Evolutionary conservation across 2,888 invertebrate species (phyloP).

Genomic region (Nesidiocoris tenuis): DNA sequence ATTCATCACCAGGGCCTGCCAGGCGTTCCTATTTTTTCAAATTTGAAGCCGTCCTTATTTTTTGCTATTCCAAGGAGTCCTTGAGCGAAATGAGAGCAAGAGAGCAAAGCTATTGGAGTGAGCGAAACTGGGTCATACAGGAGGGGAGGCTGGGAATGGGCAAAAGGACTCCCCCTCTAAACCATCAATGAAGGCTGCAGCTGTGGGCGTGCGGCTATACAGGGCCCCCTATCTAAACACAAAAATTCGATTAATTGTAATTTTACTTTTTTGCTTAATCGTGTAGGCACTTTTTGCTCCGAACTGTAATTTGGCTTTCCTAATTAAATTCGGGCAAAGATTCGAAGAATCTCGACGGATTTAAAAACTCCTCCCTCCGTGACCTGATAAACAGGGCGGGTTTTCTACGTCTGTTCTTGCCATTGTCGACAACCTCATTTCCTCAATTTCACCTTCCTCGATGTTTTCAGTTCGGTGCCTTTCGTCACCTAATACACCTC

Average conservation of each 20-base stretch:
- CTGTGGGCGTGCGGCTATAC: conserved; percentile 54
- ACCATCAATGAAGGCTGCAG: conserved; percentile 47
- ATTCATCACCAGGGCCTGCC: no score
- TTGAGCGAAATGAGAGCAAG: conserved; percentile 37
- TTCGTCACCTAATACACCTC: no score
- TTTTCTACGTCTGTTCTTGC: neutral
- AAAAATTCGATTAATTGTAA: conserved; percentile 14
- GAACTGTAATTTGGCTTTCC: no score
- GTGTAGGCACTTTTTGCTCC: no score
- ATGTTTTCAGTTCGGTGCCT: no score
- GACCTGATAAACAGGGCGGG: neutral
- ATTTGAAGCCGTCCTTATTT: no score
- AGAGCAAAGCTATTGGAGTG: conserved; percentile 42
- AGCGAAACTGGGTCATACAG: conserved; percentile 38
- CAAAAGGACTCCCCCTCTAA: conserved; percentile 4
- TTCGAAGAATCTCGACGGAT: no score
- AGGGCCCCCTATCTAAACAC: conserved; percentile 56
- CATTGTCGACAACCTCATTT: no score
- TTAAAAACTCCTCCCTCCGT: neutral
- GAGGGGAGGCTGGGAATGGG: conserved; percentile 44
- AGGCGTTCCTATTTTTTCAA: no score
- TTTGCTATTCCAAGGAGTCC: conserved; percentile 23
- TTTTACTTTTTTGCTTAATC: no score
- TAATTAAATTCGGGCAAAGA: no score
- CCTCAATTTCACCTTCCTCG: no score